phyloP scores from a whole-genome alignment of 2,113 vertebrate genomes.

The Himantopus leucocephalus region DNA sequence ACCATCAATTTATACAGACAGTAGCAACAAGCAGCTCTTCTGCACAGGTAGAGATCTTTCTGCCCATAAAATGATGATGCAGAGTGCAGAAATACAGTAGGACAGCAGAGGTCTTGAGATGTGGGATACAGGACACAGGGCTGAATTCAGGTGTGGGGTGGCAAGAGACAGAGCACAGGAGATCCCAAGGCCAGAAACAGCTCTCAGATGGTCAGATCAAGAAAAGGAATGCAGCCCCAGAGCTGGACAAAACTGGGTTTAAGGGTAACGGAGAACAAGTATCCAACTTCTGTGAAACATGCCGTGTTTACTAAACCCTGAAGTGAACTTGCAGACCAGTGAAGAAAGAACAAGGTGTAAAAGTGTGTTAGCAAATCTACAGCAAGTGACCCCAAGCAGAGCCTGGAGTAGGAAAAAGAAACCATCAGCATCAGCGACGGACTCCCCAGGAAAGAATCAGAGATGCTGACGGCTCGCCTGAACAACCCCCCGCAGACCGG shows the following conservation, averaged over 20 bases:
- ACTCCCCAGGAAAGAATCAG: fast-evolving
- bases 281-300: neutral
- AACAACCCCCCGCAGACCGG: neutral
- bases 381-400: neutral
- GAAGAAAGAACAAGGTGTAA: neutral
- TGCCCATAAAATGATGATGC: neutral
- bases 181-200: neutral
- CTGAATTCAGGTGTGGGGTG: neutral
- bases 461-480: neutral
- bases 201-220: neutral
- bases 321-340: neutral
- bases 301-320: fast-evolving
- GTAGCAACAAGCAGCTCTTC: neutral
- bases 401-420: neutral
- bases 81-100: neutral
- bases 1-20: neutral
- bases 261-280: neutral
- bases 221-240: neutral
- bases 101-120: neutral
- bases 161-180: neutral
- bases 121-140: neutral
- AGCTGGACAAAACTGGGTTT: neutral
- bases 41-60: neutral
- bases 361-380: neutral
- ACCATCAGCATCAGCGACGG: neutral